phyloP scores from a whole-genome alignment of 2,797 vertebrate species.

The Dermochelys coriacea region DNA sequence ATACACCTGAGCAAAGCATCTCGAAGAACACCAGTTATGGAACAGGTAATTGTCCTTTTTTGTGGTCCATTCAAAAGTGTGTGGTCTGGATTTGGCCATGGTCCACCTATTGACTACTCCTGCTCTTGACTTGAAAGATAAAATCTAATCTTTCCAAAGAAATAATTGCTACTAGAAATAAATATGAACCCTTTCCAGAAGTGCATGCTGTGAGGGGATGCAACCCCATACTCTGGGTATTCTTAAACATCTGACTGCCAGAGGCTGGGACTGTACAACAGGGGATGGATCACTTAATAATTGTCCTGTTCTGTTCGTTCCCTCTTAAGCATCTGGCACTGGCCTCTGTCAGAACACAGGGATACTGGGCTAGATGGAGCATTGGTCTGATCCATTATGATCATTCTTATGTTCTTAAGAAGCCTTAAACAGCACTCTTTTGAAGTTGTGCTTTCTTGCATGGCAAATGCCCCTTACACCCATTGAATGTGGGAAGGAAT shows the following conservation, averaged over 20 bases:
- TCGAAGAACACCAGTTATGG: no score
- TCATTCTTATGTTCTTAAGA: neutral
- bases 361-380: neutral
- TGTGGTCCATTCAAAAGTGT: no score
- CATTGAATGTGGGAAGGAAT: neutral
- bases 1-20: no score
- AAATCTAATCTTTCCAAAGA: constrained; percentile 18
- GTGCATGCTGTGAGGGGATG: neutral
- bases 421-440: neutral
- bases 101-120: no score
- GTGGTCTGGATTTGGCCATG: no score
- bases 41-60: no score
- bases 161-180: neutral
- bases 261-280: neutral
- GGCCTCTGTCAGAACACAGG: neutral
- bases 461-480: neutral
- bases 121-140: neutral
- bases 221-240: neutral
- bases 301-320: neutral
- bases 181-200: constrained; percentile 5
- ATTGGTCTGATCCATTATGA: neutral
- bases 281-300: neutral
- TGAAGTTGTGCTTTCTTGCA: neutral
- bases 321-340: neutral
- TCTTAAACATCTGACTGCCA: neutral